Evolutionary conservation across 2,797 vertebrate genomes (phyloP).

Genomic region (Etheostoma nigrum): DNA sequence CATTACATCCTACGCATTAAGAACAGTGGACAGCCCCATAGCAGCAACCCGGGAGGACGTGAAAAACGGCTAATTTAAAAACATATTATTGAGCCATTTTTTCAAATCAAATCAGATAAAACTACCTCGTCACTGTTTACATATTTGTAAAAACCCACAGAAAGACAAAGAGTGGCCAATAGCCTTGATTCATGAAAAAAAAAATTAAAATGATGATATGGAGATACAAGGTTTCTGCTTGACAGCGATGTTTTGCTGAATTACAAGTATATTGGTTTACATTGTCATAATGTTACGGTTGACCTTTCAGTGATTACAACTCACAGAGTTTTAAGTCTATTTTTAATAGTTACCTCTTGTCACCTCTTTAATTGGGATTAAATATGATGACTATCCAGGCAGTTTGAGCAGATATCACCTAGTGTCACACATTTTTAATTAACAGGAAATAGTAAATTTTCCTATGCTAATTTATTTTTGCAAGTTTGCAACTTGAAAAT

Average conservation of each 20-base stretch:
- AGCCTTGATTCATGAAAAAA: too few species aligned
- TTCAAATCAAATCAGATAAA: not conserved
- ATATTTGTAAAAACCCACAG: too few species aligned
- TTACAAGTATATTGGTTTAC: not conserved
- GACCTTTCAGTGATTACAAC: not conserved
- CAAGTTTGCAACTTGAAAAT: not conserved
- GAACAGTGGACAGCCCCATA: too few species aligned
- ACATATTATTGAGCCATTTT: too few species aligned
- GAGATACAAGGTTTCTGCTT: too few species aligned
- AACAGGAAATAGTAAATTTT: not conserved
- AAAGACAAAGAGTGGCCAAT: too few species aligned
- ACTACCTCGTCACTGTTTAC: too few species aligned
- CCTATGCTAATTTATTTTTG: not conserved
- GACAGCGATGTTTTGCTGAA: not conserved
- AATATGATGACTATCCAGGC: not conserved
- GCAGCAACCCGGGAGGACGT: too few species aligned
- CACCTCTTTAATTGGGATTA: not conserved
- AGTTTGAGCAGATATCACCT: not conserved
- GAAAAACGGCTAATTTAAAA: too few species aligned
- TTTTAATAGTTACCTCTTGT: not conserved
- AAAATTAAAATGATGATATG: too few species aligned
- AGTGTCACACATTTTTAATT: not conserved
- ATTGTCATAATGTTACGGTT: not conserved
- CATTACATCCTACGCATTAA: too few species aligned
- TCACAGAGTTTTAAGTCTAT: not conserved